Evolutionary conservation across 2,797 vertebrate genomes (phyloP), one percentile per base, ranked within the genome.

Genomic region (Malacoraja senta): DNA sequence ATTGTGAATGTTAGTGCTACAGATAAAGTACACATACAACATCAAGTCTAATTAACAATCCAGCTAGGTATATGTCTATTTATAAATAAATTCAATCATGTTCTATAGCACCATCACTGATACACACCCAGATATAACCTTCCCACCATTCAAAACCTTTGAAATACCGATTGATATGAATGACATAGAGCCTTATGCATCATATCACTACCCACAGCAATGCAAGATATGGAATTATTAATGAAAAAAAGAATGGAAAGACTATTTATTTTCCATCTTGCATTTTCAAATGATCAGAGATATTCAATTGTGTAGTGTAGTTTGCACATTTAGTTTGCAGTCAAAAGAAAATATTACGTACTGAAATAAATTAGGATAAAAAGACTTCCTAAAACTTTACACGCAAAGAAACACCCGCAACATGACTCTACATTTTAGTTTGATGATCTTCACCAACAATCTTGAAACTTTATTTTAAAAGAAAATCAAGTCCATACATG

Each of bases 91-190:
- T 88, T 61, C 29, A 88, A 88, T 15, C 61, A 65, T 65, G 84
- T 88, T 88, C n/a, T 32, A 65, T 88, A 32, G 61, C 61, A 65
- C 84, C 84, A 88, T 65, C 84, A 88, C 65, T 88, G 61, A n/a
- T 88, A 68, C 83, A 63, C 83, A 88, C 84, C 61, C 84, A 63
- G 13, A 13, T 86, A 13, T 63, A 26, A 88, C 29, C 17, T 17
- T 32, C 65, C n/a, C 61, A 44, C n/a, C 84, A 88, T 35, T 63
- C n/a, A 9, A 65, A 65, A 88, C n/a, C 65, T 13, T 88, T 61
- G 61, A 65, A 65, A 88, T 88, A 12, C 83, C 61, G 58, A 63
- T 58, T 86, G 24, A 63, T 86, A 61, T 84, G 81, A 15, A 86
- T 26, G 10, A 26, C 24, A 8, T 8, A 74, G 29, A 53, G 53